These are phyloP conservation scores for Coptodon bakossiorum DNA, from an alignment of 2,113 vertebrate species.

Conservation along the genomic window DNA sequence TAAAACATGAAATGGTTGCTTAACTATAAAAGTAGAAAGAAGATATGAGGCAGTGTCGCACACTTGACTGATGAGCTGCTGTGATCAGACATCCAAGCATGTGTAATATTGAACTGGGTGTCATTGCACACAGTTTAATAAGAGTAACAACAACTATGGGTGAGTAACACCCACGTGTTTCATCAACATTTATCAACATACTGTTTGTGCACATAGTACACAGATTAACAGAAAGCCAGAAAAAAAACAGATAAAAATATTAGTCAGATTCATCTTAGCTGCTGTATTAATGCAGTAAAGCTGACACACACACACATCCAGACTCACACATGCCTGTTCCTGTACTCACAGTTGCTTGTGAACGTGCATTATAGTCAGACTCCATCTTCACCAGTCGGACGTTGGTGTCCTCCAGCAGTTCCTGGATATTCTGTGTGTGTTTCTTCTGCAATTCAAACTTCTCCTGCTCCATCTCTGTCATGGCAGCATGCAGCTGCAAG, in stretches of 20 bases:
- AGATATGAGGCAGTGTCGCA: background rate
- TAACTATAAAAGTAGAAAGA: background rate
- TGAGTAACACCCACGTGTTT: background rate
- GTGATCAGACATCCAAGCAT: background rate
- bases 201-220: background rate
- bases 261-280: background rate
- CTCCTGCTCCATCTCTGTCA: slow-evolving; percentile 88
- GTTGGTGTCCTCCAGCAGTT: slow-evolving; percentile 87
- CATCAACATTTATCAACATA: background rate
- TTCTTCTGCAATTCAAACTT: slow-evolving; percentile 86
- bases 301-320: background rate
- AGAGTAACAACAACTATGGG: background rate
- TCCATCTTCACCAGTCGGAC: slow-evolving; percentile 83
- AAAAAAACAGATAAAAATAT: background rate
- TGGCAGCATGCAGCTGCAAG: slow-evolving; percentile 76
- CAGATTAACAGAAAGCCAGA: background rate
- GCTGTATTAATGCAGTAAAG: background rate
- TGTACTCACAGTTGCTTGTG: slow-evolving; percentile 77
- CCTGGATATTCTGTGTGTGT: slow-evolving; percentile 85
- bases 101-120: background rate
- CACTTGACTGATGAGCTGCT: background rate
- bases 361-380: slow-evolving; percentile 76
- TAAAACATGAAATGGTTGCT: background rate
- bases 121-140: background rate
- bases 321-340: background rate